Percentiles rank a stretch among this genome's conserved stretches.
Evolutionary conservation across 2,888 invertebrate species (phyloP).

Genomic region (Hydropsyche betteni): DNA sequence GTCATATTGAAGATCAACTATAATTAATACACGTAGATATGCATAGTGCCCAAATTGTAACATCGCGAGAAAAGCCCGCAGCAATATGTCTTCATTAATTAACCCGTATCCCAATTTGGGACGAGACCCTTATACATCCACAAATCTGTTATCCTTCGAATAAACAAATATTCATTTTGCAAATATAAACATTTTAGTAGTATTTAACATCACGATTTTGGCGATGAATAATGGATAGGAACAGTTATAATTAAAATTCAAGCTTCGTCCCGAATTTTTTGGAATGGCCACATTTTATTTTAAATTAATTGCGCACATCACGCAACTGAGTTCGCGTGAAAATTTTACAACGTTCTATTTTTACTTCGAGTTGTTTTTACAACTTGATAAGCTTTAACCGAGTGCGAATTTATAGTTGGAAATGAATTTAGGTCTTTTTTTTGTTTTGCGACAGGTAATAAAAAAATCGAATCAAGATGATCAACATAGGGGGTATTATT

Average conservation of each 20-base stretch:
- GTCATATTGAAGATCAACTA: too few species aligned
- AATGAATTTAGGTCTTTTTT: neutral
- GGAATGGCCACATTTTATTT: neutral
- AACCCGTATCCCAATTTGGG: neutral
- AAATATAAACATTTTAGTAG: neutral
- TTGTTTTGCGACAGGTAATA: constrained; percentile 13
- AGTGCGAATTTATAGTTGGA: too few species aligned
- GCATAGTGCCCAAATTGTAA: too few species aligned
- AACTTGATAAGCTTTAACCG: too few species aligned
- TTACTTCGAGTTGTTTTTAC: too few species aligned
- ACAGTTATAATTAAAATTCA: too few species aligned
- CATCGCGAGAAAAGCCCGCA: neutral
- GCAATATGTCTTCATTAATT: constrained; percentile 7
- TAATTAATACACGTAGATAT: too few species aligned
- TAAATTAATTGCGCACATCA: constrained; percentile 5
- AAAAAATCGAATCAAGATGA: constrained; percentile 69
- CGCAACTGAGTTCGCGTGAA: neutral
- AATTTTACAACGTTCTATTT: neutral
- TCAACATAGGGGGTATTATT: constrained; percentile 91
- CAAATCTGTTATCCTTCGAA: neutral
- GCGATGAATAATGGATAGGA: too few species aligned
- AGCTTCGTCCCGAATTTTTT: neutral
- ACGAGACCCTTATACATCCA: neutral
- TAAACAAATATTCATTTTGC: constrained; percentile 1
- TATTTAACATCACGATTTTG: neutral